Base-by-base conservation (phyloP, 1,140 invertebrate species). In the Zaprionus africanus region DNA sequence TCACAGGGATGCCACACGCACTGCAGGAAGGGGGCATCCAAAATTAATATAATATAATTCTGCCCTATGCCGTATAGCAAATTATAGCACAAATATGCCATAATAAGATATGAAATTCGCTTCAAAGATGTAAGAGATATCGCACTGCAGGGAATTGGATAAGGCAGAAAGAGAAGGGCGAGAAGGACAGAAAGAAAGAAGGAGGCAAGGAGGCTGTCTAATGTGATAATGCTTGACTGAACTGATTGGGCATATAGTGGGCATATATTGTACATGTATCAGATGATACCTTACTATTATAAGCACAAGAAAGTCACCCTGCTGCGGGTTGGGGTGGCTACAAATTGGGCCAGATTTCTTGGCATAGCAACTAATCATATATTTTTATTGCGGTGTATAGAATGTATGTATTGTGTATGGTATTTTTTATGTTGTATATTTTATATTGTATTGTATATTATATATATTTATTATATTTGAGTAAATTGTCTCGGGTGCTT, bases 81-180 rank as follows among this genome's bases (percentile, higher is more conserved):
- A 51, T 51, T 51, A 51, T 51, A 51, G 46, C 11, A 51, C 17
- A 51, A 51, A 51, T 51, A 51, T 51, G 19, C 46, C 46, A 24
- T 51, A 51, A 51, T 51, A 51, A 51, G 19, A 51, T 51, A 51
- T 51, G 22, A 19, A 51, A 51, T 51, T 51, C 6, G 46, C 46
- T 51, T 51, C 46, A 51, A 24, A 51, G 46, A 51, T 51, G 46
- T 51, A 51, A 51, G 46, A 51, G 46, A 51, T 24, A 51, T 24
- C 4, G 46, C 46, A 19, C 46, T 12, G 46, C 46, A 19, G 46
- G 46, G 46, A 51, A 51, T 51, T 24, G 6, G 41, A 46, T 41
- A 41, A 41, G 38, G 38, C 5, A n/a, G 3, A 46, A n/a, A 15
- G 15, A 41, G 13, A 41, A 5, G 38, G 5, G 1, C 4, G 41